Base-by-base conservation (phyloP, 1,140 invertebrate species). In the Drosophila parabipectinata region DNA sequence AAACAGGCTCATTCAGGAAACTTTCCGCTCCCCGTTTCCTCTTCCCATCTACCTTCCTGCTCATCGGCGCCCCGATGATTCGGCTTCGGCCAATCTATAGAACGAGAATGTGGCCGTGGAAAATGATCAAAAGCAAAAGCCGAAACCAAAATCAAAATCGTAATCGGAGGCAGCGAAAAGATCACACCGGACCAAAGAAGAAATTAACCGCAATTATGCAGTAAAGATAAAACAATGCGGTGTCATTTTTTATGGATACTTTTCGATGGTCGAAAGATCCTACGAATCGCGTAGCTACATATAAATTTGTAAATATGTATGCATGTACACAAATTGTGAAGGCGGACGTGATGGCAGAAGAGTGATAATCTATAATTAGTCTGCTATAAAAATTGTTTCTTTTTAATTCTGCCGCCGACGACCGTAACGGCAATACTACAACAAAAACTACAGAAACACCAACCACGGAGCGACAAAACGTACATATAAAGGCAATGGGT, bases 221-320 rank as follows among this genome's bases (percentile, higher is more conserved):
- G 88, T 87, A 76, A 88, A 87, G 83, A 87, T 87, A 87, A 87
- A 88, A 87, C 83, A 87, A 87, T 87, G 82, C 82, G 83, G 83
- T 87, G 82, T 87, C 83, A 87, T 87, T 87, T 87, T 87, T 87
- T 76, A 87, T 88, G 82, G 78, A 82, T 87, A 62, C 68, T 56
- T 68, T 61, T 79, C 45, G 57, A 62, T 48, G 45, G 50, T 44
- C 39, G 39, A 37, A 41, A 53, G 56, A 54, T 68, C 59, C 45
- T 51, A 56, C 55, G 61, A 41, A 74, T 41, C 34, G 37, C 37
- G 37, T 18, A 32, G 12, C 50, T 26, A 54, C 28, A 9, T 10
- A 10, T 32, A 10, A 8, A 10, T 21, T 21, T 21, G 21, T 3
- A 10, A 3, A 32, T 32, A 3, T 32, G 8, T 32, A 8, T 9